phyloP scores from a whole-genome alignment of 2,888 invertebrate genomes.

The Augochlorella aurata region DNA sequence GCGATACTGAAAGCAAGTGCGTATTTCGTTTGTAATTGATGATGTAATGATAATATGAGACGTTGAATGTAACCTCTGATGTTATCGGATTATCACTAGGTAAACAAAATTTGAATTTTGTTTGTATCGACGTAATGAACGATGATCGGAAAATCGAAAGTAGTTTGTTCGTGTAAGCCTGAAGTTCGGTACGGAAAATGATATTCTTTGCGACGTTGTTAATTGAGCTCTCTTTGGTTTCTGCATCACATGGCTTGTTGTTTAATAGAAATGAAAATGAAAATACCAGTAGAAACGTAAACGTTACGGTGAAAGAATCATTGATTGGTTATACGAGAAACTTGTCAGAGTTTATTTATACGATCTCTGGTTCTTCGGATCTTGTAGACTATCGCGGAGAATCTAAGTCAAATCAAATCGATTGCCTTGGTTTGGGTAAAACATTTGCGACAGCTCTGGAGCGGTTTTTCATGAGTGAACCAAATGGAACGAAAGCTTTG shows the following conservation, averaged over 20 bases:
- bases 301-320: background rate
- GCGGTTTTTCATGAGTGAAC: constrained; percentile 82
- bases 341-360: constrained; percentile 50
- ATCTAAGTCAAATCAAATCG: constrained; percentile 70
- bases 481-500: constrained; percentile 81
- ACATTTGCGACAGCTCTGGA: constrained; percentile 78
- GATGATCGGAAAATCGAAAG: background rate
- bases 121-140: background rate
- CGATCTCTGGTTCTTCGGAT: background rate
- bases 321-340: background rate
- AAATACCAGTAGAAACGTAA: background rate
- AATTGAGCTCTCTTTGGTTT: background rate
- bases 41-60: background rate
- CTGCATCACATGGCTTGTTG: background rate
- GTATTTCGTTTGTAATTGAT: constrained; percentile 13
- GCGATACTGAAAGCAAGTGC: background rate
- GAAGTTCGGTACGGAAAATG: constrained; percentile 20
- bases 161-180: background rate
- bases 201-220: background rate
- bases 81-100: constrained; percentile 45
- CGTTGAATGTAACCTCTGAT: background rate
- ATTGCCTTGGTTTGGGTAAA: constrained; percentile 84
- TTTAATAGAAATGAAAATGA: background rate
- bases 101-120: constrained; percentile 8
- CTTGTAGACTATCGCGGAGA: background rate